Conservation (phyloP, 2,888 invertebrate species). For the Euzophera pinguis region DNA sequence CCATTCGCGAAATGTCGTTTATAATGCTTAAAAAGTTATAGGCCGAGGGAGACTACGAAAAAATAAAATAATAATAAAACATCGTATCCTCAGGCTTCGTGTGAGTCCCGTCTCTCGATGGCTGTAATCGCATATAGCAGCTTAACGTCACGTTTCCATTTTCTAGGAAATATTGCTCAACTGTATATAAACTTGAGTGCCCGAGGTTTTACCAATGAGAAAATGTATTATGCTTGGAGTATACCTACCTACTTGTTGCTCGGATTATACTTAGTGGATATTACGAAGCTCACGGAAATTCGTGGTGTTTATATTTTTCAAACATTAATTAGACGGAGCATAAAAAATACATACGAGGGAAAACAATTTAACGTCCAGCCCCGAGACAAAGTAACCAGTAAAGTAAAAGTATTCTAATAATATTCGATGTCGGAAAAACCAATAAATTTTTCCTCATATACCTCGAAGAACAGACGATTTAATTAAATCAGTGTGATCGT, state of each 20-base stretch:
- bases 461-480: neutral
- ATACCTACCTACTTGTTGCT: neutral
- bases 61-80: conserved; percentile 1
- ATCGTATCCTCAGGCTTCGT: neutral
- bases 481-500: conserved; percentile 1
- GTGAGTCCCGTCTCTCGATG: conserved; percentile 1
- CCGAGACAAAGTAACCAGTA: no score
- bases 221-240: neutral
- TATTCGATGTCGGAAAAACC: neutral
- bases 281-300: no score
- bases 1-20: no score
- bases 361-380: no score
- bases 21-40: no score
- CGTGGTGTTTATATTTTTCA: no score
- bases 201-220: neutral
- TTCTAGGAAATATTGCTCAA: conserved; percentile 3
- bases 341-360: no score
- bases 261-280: neutral
- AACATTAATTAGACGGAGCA: no score
- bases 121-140: conserved; percentile 12
- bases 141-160: conserved; percentile 10
- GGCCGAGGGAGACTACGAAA: neutral
- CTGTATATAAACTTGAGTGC: conserved; percentile 4
- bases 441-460: neutral
- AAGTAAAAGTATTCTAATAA: neutral